Conservation (phyloP, 2,888 invertebrate species). For the Amphipoea lucens region DNA sequence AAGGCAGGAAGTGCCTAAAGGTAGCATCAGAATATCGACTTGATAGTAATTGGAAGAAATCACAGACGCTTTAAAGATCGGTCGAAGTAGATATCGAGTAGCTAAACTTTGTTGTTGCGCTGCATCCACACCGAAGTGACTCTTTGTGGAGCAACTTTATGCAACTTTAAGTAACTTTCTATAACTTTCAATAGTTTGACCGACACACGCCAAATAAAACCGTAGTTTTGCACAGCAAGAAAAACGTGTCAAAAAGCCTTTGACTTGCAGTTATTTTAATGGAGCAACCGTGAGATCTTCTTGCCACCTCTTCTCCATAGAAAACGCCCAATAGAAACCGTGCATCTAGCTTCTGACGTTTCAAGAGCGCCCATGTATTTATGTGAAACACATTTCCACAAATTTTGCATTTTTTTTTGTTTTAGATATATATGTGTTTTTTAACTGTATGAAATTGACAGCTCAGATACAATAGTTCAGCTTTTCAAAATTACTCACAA, state of each 20-base stretch:
- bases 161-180: not conserved
- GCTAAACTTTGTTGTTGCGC: not conserved
- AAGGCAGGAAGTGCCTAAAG: not conserved
- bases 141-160: not conserved
- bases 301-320: not conserved
- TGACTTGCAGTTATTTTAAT: not conserved
- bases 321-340: not conserved
- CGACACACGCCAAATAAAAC: not conserved
- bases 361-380: not conserved
- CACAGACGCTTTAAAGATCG: not conserved
- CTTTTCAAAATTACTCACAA: not conserved
- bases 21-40: not conserved
- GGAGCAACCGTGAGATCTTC: not conserved
- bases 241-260: not conserved
- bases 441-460: not conserved
- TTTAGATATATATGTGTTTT: not conserved
- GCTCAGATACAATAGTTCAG: not conserved
- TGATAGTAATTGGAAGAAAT: not conserved
- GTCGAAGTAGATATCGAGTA: not conserved
- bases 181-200: no score
- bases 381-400: not conserved
- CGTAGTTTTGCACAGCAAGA: not conserved
- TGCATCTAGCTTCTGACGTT: not conserved
- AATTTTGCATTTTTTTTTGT: not conserved
- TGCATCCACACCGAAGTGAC: not conserved